A percentile compares a stretch with the other conserved stretches of the same genome.
Conservation (phyloP, 1,140 invertebrate genomes). For the Diabrotica undecimpunctata region DNA sequence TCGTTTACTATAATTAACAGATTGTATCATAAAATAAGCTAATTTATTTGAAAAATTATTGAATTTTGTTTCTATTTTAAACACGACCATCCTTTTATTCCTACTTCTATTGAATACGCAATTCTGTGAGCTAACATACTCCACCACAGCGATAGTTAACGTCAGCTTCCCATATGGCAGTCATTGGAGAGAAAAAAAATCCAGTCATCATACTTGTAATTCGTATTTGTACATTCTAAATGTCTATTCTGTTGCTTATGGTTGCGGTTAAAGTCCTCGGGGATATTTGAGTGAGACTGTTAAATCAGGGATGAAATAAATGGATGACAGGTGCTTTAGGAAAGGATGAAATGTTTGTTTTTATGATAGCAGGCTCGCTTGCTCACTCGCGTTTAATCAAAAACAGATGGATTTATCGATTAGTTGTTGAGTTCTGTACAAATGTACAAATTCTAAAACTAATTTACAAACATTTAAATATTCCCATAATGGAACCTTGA, state of each 20-base stretch:
- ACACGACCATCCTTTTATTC: conserved; percentile 3
- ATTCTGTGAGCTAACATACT: conserved; percentile 16
- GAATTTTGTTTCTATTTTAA: too few relatives aligned
- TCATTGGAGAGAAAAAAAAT: conserved; percentile 16
- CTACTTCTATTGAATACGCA: conserved; percentile 7
- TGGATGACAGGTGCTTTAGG: conserved; percentile 17
- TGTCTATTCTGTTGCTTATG: conserved; percentile 21
- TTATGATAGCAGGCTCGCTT: not conserved
- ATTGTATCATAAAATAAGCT: too few relatives aligned
- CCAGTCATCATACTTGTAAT: conserved; percentile 20
- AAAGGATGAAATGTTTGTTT: conserved; percentile 20
- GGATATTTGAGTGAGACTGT: conserved; percentile 21
- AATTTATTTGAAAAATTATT: too few relatives aligned
- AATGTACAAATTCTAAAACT: too few relatives aligned
- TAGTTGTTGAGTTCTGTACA: too few relatives aligned
- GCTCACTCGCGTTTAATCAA: not conserved
- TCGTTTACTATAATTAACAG: too few relatives aligned
- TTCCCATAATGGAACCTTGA: too few relatives aligned
- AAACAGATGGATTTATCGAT: not conserved
- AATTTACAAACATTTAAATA: too few relatives aligned
- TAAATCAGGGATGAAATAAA: conserved; percentile 23
- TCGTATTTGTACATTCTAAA: conserved; percentile 20
- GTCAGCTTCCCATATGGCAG: conserved; percentile 22
- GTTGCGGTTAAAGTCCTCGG: conserved; percentile 20
- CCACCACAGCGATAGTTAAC: conserved; percentile 7